Conservation (phyloP, 2,888 invertebrate species). For the Drosophila paramelanica region DNA sequence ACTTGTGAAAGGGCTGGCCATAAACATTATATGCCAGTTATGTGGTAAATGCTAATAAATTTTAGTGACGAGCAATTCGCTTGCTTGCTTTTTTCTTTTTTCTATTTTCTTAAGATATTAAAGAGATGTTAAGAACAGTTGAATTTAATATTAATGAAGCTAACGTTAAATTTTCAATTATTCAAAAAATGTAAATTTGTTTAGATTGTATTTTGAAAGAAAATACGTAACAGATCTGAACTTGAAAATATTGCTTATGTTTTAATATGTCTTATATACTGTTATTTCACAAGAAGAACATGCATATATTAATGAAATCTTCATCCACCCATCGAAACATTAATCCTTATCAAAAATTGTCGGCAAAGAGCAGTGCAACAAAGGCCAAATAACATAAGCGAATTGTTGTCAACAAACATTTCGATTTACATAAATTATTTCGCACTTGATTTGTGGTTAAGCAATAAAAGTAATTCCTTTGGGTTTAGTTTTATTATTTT, state of each 20-base stretch:
- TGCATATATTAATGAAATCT: neutral
- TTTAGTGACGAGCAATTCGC: neutral
- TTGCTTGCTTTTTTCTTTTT: constrained; percentile 19
- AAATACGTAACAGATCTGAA: no score
- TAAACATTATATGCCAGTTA: neutral
- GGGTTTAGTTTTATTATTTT: constrained; percentile 3
- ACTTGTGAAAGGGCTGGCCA: constrained; percentile 2
- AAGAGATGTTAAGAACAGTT: neutral
- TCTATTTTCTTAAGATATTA: neutral
- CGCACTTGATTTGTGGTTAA: constrained; percentile 52
- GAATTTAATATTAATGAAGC: no score
- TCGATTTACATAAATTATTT: constrained; percentile 32
- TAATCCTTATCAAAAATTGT: neutral
- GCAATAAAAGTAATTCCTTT: constrained; percentile 26
- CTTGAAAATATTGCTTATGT: no score
- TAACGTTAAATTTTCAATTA: no score
- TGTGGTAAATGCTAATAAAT: neutral
- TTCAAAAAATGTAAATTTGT: no score
- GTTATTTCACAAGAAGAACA: neutral
- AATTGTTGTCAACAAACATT: constrained; percentile 2
- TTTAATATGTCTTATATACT: no score
- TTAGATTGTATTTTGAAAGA: no score
- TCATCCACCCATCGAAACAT: neutral
- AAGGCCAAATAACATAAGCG: neutral
- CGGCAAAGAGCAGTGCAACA: neutral